Conservation (phyloP, 1,140 invertebrate genomes). For the Ditylenchus dipsaci region DNA sequence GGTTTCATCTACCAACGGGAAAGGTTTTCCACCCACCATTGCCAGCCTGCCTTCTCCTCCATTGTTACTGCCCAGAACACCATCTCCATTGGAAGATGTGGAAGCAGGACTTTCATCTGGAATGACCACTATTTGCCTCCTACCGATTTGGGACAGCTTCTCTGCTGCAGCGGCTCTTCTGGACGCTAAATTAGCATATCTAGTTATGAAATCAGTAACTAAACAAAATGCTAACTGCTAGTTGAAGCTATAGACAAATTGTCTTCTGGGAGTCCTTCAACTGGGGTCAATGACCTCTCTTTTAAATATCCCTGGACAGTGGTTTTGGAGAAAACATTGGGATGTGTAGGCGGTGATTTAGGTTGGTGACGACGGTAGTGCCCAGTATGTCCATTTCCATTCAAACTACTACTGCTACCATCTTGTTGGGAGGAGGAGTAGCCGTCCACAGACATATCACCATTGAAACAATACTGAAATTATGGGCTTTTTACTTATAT, state of each 20-base stretch:
- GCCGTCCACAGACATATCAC: too few species aligned
- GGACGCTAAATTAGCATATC: neutral
- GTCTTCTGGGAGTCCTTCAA: neutral
- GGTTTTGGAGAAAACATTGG: neutral
- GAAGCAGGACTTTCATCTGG: neutral
- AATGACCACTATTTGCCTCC: constrained; percentile 5
- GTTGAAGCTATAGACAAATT: neutral
- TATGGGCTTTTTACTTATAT: too few species aligned
- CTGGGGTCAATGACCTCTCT: neutral
- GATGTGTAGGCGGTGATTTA: too few species aligned
- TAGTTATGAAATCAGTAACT: neutral
- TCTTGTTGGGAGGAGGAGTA: too few species aligned
- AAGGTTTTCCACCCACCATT: too few species aligned
- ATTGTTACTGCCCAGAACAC: neutral
- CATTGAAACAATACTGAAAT: too few species aligned
- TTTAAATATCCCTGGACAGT: neutral
- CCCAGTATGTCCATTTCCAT: too few species aligned
- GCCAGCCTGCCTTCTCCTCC: neutral
- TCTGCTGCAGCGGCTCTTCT: neutral
- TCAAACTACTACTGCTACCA: too few species aligned
- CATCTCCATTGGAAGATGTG: neutral
- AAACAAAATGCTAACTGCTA: neutral
- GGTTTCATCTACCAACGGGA: neutral
- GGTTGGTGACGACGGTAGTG: too few species aligned
- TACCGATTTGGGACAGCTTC: constrained; percentile 8